A percentile compares a stretch with the other conserved stretches of the same genome.
These are phyloP conservation scores for Cepaea nemoralis DNA, from an alignment of 1,140 invertebrate species.

Conservation along the genomic window DNA sequence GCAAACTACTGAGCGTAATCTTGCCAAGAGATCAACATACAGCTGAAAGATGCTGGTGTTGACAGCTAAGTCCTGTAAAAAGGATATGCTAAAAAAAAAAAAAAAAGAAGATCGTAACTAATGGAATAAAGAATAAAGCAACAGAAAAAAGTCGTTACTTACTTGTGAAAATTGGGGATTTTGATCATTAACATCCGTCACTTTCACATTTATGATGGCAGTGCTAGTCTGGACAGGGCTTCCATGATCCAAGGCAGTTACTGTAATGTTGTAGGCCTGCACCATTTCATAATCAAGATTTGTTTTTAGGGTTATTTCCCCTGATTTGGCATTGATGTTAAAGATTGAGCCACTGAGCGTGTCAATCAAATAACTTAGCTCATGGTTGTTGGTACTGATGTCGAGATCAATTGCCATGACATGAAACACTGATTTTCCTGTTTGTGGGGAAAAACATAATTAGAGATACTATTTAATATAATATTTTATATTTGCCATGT, in stretches of 20 bases:
- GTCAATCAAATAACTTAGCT: constrained; percentile 13
- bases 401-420: not conserved
- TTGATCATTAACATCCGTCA: constrained; percentile 22
- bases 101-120: too few relatives aligned
- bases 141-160: too few relatives aligned
- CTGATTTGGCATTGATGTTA: not conserved
- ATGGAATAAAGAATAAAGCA: too few relatives aligned
- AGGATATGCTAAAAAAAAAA: too few relatives aligned
- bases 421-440: not conserved
- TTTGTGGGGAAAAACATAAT: not conserved
- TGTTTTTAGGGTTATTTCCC: constrained; percentile 5
- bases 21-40: too few relatives aligned
- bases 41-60: too few relatives aligned
- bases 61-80: too few relatives aligned
- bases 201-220: not conserved
- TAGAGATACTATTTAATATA: too few relatives aligned
- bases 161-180: not conserved
- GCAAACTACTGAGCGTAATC: too few relatives aligned
- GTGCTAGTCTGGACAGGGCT: constrained; percentile 6
- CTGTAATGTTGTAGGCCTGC: not conserved
- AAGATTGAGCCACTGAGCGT: constrained; percentile 17
- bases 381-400: not conserved
- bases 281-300: not conserved
- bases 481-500: too few relatives aligned
- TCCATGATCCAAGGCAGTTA: constrained; percentile 28